These are phyloP conservation scores for Eristalis tenax DNA, from an alignment of 2,888 invertebrate genomes.

Conservation along the genomic window DNA sequence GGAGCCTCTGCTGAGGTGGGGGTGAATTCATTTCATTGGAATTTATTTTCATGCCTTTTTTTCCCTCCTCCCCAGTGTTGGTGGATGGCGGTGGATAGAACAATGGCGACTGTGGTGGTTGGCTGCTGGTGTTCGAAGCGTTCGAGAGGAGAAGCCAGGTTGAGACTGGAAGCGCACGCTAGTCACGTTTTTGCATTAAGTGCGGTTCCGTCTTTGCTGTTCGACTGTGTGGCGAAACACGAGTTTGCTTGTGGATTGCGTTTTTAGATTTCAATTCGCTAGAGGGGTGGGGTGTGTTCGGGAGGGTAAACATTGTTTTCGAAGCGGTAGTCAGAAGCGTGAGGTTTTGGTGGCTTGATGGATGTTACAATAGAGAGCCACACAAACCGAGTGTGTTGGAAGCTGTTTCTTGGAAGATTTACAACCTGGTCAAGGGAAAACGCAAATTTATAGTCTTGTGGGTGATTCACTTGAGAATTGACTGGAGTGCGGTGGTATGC, in stretches of 20 bases:
- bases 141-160: background rate
- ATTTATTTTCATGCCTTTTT: slow-evolving; percentile 29
- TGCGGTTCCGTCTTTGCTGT: slow-evolving; percentile 6
- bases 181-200: slow-evolving; percentile 45
- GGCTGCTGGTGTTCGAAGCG: background rate
- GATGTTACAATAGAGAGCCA: slow-evolving; percentile 30
- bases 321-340: slow-evolving; percentile 4
- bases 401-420: slow-evolving; percentile 32
- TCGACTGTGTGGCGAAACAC: background rate
- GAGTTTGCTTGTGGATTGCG: slow-evolving; percentile 6
- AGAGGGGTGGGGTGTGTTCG: background rate
- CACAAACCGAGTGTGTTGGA: slow-evolving; percentile 23
- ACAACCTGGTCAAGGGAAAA: slow-evolving; percentile 1
- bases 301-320: background rate
- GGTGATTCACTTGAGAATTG: background rate
- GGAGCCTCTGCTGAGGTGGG: background rate
- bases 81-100: background rate
- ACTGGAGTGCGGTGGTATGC: background rate
- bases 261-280: background rate
- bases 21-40: slow-evolving; percentile 30
- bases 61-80: background rate
- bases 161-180: slow-evolving; percentile 19
- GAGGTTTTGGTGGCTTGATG: slow-evolving; percentile 37
- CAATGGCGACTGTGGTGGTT: slow-evolving; percentile 10
- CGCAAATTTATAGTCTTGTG: slow-evolving; percentile 30